These are phyloP conservation scores for Leptosomus discolor DNA, from an alignment of 2,113 vertebrate species.

Conservation along the genomic window DNA sequence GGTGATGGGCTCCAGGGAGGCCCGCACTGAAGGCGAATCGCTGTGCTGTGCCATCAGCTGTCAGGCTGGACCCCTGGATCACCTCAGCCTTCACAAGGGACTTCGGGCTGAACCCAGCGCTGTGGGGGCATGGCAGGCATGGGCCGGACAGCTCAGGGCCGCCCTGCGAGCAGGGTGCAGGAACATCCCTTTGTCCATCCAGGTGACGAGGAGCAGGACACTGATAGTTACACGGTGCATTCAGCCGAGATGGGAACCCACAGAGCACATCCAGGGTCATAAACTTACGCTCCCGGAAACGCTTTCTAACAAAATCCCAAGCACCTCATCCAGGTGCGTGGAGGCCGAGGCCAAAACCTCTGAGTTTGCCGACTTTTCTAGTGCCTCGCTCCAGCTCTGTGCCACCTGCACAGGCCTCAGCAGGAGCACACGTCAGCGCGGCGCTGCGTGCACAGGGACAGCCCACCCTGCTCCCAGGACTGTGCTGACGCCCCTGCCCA, in stretches of 20 bases:
- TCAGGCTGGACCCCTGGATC: not conserved
- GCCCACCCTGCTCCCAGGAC: not conserved
- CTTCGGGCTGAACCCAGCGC: not conserved
- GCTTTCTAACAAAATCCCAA: not conserved
- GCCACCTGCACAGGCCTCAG: not conserved
- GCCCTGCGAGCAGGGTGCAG: not conserved
- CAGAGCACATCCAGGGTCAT: not conserved
- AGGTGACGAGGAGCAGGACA: not conserved
- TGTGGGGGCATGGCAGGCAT: not conserved
- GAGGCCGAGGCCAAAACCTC: not conserved
- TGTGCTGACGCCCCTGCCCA: not conserved
- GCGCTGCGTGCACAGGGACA: not conserved
- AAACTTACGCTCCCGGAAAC: not conserved
- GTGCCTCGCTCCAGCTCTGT: fast-evolving
- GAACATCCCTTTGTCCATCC: not conserved
- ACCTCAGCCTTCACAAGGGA: not conserved
- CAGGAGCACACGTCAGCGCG: fast-evolving
- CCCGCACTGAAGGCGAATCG: not conserved
- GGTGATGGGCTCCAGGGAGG: not conserved
- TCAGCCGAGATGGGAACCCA: not conserved
- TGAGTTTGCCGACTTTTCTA: not conserved
- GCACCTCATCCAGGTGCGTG: no score
- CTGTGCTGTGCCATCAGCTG: not conserved
- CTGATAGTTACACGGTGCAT: not conserved
- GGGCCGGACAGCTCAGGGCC: not conserved